Base-by-base conservation (phyloP, 2,113 vertebrate genomes). In the Centropus unirufus region DNA sequence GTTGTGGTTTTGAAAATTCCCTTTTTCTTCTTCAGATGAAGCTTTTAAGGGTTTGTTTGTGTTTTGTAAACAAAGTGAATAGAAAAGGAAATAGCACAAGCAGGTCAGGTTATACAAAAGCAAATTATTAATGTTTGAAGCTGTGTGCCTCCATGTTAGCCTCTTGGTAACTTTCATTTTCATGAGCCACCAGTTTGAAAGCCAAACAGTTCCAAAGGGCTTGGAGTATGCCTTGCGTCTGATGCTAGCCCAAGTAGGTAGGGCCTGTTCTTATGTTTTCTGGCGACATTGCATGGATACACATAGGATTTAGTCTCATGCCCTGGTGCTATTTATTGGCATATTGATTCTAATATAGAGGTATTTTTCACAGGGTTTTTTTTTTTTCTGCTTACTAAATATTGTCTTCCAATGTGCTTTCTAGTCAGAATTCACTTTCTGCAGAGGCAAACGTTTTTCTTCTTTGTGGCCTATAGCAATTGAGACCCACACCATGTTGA, bases 401-500 rank as follows among this genome's bases (percentile, higher is more conserved):
- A 47, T 15, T 40, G 9, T 51, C 23, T 64, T 68, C 32, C 46
- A 46, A 11, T 30, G 3, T 13, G 9, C 2, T 40, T 76, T 91
- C 46, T 32, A 29, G 11, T 44, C 18, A 52, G n/a, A 15, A 44
- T 54, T 63, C 2, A 14, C 46, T 92, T 75, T 55, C 14, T 70
- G 1, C 26, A 82, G 81, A 77, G 4, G 5, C 32, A 59, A 68
- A 44, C 49, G 3, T 0, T 68, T 81, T 74, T 69, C 9, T 52
- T 20, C 9, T 52, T 20, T 52, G 12, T 62, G 26, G 6, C 3
- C 57, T 57, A 8, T 18, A 42, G 20, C 21, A 57, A 22, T 27
- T 32, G 49, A 47, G 20, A 32, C 7, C 9, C 5, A 8, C 16
- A 77, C 11, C 1, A 0, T 14, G 4, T 0, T 29, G 26, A 34